Base-by-base conservation (phyloP, 1,140 invertebrate species). In the Ooceraea biroi region DNA sequence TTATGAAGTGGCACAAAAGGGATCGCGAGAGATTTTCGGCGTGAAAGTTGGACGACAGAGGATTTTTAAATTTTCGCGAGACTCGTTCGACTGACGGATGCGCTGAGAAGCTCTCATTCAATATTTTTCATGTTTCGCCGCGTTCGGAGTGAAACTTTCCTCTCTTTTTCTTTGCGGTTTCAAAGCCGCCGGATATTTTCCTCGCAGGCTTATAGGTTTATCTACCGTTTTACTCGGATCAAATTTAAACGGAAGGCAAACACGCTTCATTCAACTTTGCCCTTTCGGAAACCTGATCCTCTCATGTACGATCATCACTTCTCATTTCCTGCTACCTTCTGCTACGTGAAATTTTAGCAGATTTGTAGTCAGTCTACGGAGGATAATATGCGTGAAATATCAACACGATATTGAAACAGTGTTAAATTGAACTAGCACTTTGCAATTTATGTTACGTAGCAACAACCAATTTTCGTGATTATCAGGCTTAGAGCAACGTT, bases 171-270 rank as follows among this genome's bases (percentile, higher is more conserved):
- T 55, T 44, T 19, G 44, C 17, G 41, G 17, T 68, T 57, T 57
- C 44, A 69, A 69, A 68, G 17, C n/a, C 11, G 2, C 22, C 48
- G 11, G 36, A 52, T 80, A 57, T 17, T 80, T 80, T 17, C 52
- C 48, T 55, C 50, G 17, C 52, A 69, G 68, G 55, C 25, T 80
- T 80, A 30, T 46, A 46, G 69, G 36, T 80, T 80, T 80, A 46
- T 14, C 63, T 30, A 80, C 12, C 36, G 3, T 12, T 57, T 30
- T 44, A 25, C 12, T 30, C 19, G 30, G 46, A 65, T 65, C 14
- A 55, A 57, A 80, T 80, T 46, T 69, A 30, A 80, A 69, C 12
- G 11, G 44, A 27, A 27, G 2, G 50, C 27, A 25, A 68, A 12
- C 7, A 30, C 14, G 10, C 11, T 36, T 17, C 27, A 14, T 69